Evolutionary conservation across 2,113 vertebrate species (phyloP).

Genomic region (Calypte anna): DNA sequence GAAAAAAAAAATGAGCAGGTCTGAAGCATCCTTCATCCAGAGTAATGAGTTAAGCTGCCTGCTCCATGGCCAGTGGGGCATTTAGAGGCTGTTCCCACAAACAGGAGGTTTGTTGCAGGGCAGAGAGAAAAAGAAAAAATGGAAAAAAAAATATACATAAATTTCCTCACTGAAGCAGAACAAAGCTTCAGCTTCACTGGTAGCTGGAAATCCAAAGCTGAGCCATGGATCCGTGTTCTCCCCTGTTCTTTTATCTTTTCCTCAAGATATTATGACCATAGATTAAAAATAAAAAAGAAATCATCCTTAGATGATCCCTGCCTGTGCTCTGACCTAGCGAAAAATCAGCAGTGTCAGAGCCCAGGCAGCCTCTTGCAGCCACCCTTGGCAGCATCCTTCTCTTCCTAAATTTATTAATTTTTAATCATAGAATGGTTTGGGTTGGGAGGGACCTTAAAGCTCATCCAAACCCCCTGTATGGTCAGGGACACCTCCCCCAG

Average conservation of each 20-base stretch:
- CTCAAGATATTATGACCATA: accelerated
- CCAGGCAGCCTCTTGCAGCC: background rate
- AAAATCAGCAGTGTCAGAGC: background rate
- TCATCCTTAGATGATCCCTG: background rate
- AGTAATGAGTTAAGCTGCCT: background rate
- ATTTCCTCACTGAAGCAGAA: background rate
- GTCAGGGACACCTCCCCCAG: no score
- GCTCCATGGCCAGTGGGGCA: background rate
- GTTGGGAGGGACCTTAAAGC: no score
- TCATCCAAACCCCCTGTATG: no score
- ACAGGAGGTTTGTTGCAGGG: accelerated
- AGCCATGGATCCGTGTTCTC: accelerated
- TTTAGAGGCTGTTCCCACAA: background rate
- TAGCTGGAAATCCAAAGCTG: background rate
- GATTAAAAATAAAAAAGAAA: background rate
- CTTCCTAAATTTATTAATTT: background rate
- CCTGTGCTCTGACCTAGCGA: background rate
- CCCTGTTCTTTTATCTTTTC: accelerated
- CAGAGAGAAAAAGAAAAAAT: background rate
- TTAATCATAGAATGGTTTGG: no score
- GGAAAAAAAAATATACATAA: background rate
- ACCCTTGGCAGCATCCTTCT: accelerated
- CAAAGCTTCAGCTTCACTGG: background rate
- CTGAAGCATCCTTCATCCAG: background rate
- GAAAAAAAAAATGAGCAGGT: background rate